A percentile compares a stretch with the other conserved stretches of the same genome.
phyloP scores from a whole-genome alignment of 2,797 vertebrate species.

The Luscinia luscinia region DNA sequence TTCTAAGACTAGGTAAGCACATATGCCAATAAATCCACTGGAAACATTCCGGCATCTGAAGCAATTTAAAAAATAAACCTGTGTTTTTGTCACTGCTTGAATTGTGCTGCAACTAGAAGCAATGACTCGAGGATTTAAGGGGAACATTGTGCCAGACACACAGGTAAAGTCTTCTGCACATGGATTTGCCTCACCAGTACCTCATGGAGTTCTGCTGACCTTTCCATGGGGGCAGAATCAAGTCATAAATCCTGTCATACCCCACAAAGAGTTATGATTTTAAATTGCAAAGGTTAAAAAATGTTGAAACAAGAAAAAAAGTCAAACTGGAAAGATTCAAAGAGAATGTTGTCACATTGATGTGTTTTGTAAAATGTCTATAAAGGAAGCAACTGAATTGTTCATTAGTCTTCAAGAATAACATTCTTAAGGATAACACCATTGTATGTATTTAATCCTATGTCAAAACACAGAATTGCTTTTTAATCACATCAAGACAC shows the following conservation, averaged over 20 bases:
- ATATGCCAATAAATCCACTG: conserved; percentile 44
- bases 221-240: accelerated
- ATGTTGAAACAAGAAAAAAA: not conserved
- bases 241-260: not conserved
- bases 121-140: not conserved
- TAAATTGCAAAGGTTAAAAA: not conserved
- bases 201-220: not conserved
- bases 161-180: not conserved
- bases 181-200: not conserved
- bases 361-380: not conserved
- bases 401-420: not conserved
- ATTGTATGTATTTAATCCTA: not conserved
- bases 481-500: not conserved
- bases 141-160: not conserved
- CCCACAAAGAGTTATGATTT: not conserved
- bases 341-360: not conserved
- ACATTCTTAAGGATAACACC: not conserved
- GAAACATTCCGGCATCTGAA: conserved; percentile 18
- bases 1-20: conserved; percentile 23
- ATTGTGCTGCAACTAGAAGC: not conserved
- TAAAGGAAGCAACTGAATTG: not conserved
- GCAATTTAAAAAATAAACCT: conserved; percentile 25
- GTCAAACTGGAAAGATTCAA: not conserved
- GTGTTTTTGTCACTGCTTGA: conserved; percentile 10
- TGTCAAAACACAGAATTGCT: not conserved